Evolutionary conservation across 2,888 invertebrate genomes (phyloP), one percentile per base, ranked within the genome.

Genomic region (Ditula angustiorana): DNA sequence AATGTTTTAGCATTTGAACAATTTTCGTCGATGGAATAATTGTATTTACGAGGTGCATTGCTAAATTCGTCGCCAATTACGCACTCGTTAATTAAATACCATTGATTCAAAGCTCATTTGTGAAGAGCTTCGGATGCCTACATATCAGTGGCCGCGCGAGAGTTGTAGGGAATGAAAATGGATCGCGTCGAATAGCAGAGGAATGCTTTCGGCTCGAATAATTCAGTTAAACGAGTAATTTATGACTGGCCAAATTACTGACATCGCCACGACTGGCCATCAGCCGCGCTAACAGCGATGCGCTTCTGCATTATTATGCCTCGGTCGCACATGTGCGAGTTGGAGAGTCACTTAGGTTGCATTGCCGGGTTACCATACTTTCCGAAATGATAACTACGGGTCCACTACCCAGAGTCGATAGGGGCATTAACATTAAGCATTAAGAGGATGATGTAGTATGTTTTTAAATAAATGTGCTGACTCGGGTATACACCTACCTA

Each of bases 201-300:
- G 87, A 90, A 92, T 88, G 91, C 90, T 91, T 89, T 89, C 87
- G 86, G 80, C 85, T 82, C 81, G 81, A 83, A 90, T 93, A 93
- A 92, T 93, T 90, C 90, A 92, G 90, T 92, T 92, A 88, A 91
- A 90, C 90, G 88, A 81, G 87, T 90, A 89, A 93, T 93, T 91
- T 93, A 92, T 87, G 90, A 86, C 86, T 87, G 77, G 78, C 81
- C 81, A 86, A 92, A 92, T 92, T 92, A 90, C 90, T 87, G 80
- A 81, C 86, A 86, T 84, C 85, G 86, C 83, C 82, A 76, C 84
- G 81, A 80, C 82, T 77, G 79, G 72, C 80, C 79, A 80, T 81
- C 78, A 71, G 71, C 41, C 71, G 70, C 69, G 71, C 75, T 69
- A 70, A 70, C 71, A 72, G 69, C 71, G 73, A 76, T 69, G 66